These are phyloP conservation scores for Telmatherina bonti DNA, from an alignment of 2,797 vertebrate species.

Conservation along the genomic window DNA sequence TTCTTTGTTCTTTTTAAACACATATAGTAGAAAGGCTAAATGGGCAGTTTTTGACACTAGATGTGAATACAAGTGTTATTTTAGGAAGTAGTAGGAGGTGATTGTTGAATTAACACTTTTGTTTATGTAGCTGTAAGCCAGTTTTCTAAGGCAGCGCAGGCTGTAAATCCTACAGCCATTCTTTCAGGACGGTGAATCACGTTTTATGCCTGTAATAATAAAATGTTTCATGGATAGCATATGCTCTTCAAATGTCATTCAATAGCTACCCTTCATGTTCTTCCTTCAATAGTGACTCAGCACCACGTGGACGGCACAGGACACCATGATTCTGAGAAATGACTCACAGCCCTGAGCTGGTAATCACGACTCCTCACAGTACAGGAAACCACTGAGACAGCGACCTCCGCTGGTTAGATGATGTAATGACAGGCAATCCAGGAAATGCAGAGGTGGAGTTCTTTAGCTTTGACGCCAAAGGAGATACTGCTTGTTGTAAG, in stretches of 20 bases:
- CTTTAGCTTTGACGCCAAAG: no score
- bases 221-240: conserved; percentile 35
- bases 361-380: conserved; percentile 28
- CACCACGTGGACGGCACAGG: conserved; percentile 70
- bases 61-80: background rate
- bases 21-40: background rate
- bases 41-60: background rate
- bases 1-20: background rate
- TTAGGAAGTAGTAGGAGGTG: background rate
- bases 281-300: conserved; percentile 66
- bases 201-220: background rate
- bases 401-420: conserved; percentile 56
- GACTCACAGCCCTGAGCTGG: conserved; percentile 52
- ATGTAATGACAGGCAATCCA: background rate
- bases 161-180: background rate
- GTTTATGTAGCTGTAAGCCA: background rate
- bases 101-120: background rate
- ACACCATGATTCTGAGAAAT: conserved; percentile 61
- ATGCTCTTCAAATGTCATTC: conserved; percentile 49
- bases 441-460: no score
- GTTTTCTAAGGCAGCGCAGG: background rate
- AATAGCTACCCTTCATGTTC: conserved; percentile 49
- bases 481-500: no score
- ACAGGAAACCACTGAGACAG: background rate
- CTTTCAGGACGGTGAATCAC: background rate